These are phyloP conservation scores for Leptodactylus fuscus DNA, from an alignment of 2,113 vertebrate genomes.

Conservation along the genomic window DNA sequence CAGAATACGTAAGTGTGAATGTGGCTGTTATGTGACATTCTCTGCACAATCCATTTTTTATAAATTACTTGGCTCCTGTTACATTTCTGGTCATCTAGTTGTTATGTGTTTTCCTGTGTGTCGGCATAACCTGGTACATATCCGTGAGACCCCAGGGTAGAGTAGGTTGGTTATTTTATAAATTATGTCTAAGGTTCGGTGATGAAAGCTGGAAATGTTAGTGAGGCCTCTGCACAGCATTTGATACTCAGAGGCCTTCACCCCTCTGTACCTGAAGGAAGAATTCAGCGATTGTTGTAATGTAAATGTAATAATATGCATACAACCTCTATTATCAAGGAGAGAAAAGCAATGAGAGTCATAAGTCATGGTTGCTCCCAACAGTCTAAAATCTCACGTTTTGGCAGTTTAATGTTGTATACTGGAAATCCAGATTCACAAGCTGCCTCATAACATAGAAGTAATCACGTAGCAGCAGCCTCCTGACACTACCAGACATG, in stretches of 20 bases:
- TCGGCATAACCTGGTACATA: background rate
- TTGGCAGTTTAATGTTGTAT: background rate
- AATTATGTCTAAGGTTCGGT: background rate
- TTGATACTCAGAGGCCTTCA: background rate
- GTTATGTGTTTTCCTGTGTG: background rate
- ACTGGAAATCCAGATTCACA: no score
- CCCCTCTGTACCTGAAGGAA: background rate
- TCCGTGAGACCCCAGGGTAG: no score
- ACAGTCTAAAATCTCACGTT: background rate
- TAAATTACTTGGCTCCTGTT: no score
- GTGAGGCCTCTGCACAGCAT: background rate
- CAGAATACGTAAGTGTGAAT: no score
- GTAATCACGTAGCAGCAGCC: no score
- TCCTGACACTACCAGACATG: no score
- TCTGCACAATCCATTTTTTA: no score
- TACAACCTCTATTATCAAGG: background rate
- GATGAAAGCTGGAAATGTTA: background rate
- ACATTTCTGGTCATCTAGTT: no score
- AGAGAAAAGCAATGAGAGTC: background rate
- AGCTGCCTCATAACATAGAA: no score
- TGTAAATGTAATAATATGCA: background rate
- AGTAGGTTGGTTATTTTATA: background rate
- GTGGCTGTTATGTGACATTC: no score
- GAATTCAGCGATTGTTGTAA: background rate
- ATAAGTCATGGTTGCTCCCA: background rate